Evolutionary conservation across 2,797 vertebrate species (phyloP).

Genomic region (Pelodytes ibericus): DNA sequence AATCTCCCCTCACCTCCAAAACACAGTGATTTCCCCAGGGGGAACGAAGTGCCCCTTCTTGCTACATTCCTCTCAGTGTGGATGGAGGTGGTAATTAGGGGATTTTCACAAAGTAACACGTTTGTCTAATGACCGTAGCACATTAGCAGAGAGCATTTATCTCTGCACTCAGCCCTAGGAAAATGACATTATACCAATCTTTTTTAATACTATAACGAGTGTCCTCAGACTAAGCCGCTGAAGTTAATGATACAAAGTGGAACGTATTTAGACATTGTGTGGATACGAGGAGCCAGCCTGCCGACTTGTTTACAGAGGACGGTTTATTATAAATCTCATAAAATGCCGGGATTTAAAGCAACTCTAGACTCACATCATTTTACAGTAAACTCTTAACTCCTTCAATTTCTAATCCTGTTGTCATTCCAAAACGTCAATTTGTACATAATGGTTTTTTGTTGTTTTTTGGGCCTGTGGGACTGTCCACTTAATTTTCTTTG

Average conservation of each 20-base stretch:
- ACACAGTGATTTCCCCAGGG: too few relatives aligned
- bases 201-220: slow-evolving; percentile 35
- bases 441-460: neutral
- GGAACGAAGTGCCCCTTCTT: too few relatives aligned
- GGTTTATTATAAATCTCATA: neutral
- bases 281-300: slow-evolving; percentile 1
- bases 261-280: neutral
- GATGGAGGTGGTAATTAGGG: slow-evolving; percentile 17
- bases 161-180: slow-evolving; percentile 5
- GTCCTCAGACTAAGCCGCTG: slow-evolving; percentile 2
- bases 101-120: slow-evolving; percentile 37
- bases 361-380: neutral
- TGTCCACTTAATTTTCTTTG: too few relatives aligned
- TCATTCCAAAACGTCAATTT: neutral
- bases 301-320: slow-evolving; percentile 20
- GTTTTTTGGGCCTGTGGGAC: too few relatives aligned
- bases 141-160: slow-evolving; percentile 8
- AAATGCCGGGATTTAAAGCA: neutral
- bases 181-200: slow-evolving; percentile 41
- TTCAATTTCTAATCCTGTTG: neutral
- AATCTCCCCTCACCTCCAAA: too few relatives aligned
- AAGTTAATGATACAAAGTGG: slow-evolving; percentile 21
- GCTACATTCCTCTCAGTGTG: too few relatives aligned
- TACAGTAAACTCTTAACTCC: neutral
- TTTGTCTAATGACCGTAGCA: slow-evolving; percentile 10